phyloP scores from a whole-genome alignment of 2,888 invertebrate species.

The Drosophila atroscutellata region DNA sequence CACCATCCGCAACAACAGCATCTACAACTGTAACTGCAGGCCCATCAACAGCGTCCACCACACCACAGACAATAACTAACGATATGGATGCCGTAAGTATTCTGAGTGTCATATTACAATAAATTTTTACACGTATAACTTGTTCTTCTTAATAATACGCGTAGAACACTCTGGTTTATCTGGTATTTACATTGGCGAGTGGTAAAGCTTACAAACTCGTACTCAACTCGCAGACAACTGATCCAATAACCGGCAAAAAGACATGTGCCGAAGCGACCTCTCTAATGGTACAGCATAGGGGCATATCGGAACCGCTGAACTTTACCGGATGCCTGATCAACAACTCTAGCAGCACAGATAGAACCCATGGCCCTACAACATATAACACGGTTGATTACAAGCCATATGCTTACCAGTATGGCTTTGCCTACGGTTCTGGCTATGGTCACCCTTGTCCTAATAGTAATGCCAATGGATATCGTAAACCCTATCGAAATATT shows the following conservation, averaged over 20 bases:
- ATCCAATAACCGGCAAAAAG: conserved; percentile 23
- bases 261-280: conserved; percentile 21
- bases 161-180: conserved; percentile 29
- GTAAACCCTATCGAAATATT: not conserved
- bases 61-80: not conserved
- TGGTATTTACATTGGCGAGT: conserved; percentile 20
- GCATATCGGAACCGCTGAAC: conserved; percentile 5
- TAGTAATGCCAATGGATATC: not conserved
- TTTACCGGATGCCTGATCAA: conserved; percentile 34
- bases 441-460: not conserved
- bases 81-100: conserved; percentile 30
- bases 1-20: not conserved
- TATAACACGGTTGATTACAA: not conserved
- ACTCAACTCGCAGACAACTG: conserved; percentile 21
- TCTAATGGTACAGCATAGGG: conserved; percentile 17
- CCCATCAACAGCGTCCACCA: not conserved
- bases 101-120: not conserved
- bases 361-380: conserved; percentile 2
- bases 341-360: not conserved
- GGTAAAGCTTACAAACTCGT: conserved; percentile 24
- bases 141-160: not conserved
- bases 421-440: conserved; percentile 9
- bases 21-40: not conserved
- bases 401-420: conserved; percentile 25
- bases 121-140: conserved; percentile 16